Conservation (phyloP, 2,888 invertebrate genomes). For the Synergus laeviventris region DNA sequence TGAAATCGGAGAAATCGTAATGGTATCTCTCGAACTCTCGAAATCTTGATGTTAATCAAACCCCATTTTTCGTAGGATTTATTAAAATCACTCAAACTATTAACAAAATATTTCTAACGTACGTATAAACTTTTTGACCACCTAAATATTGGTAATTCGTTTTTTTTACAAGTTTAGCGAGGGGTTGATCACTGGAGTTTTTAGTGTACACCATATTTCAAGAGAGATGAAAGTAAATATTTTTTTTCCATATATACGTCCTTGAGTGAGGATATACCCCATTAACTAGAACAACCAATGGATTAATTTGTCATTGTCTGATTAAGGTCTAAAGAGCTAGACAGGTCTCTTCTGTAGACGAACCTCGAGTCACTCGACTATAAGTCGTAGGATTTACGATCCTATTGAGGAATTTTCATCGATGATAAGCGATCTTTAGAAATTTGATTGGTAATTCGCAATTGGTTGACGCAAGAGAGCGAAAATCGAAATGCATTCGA, state of each 20-base stretch:
- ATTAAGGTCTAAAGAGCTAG: not conserved
- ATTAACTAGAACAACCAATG: not conserved
- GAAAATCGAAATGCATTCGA: not conserved
- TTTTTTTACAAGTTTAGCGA: too few relatives aligned
- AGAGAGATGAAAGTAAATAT: too few relatives aligned
- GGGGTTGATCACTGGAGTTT: too few relatives aligned
- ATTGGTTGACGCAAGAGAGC: not conserved
- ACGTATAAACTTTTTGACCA: too few relatives aligned
- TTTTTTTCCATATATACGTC: not conserved
- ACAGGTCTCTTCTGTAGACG: not conserved
- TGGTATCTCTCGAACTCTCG: too few relatives aligned
- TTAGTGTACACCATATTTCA: too few relatives aligned
- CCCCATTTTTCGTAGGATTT: too few relatives aligned
- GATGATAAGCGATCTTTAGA: not conserved
- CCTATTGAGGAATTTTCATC: not conserved
- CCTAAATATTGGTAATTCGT: too few relatives aligned
- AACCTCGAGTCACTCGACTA: not conserved
- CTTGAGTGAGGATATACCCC: not conserved
- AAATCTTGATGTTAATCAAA: too few relatives aligned
- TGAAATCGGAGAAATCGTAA: too few relatives aligned
- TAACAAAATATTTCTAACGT: too few relatives aligned
- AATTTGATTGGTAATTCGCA: not conserved
- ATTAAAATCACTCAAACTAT: too few relatives aligned
- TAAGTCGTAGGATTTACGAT: not conserved
- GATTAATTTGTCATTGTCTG: not conserved